Evolutionary conservation across 2,113 vertebrate species (phyloP).

Genomic region (Scopus umbretta): DNA sequence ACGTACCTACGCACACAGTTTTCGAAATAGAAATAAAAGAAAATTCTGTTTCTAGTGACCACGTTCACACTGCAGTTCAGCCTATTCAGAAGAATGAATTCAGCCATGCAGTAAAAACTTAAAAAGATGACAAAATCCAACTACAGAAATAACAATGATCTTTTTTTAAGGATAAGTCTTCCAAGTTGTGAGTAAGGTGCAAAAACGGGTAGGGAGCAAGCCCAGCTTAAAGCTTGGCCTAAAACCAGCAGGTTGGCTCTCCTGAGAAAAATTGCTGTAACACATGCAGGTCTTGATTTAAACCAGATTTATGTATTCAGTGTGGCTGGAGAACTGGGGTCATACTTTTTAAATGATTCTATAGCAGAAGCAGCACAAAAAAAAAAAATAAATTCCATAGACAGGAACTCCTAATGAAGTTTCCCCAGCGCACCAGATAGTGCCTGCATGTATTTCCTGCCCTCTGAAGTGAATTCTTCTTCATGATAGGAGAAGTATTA

Average conservation of each 20-base stretch:
- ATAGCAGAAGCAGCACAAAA: not conserved
- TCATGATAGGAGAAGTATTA: not conserved
- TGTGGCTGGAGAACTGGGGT: not conserved
- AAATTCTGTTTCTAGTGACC: not conserved
- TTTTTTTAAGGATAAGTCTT: not conserved
- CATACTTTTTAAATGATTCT: not conserved
- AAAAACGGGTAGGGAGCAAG: not conserved
- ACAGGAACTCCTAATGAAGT: not conserved
- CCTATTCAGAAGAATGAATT: not conserved
- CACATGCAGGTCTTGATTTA: not conserved
- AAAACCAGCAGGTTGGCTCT: not conserved
- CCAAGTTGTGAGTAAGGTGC: not conserved
- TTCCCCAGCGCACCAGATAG: not conserved
- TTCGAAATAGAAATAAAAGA: not conserved
- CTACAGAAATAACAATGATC: not conserved
- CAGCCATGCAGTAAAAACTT: not conserved
- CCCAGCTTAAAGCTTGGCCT: not conserved
- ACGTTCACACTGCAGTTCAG: not conserved
- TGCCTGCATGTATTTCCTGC: not conserved
- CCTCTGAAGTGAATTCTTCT: not conserved
- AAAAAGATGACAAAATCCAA: not conserved
- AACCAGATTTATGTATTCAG: not conserved
- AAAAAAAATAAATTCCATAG: not conserved
- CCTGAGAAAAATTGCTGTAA: not conserved
- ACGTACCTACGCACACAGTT: not conserved